Conservation (phyloP, 1,140 invertebrate species). For the Aphaenogaster floridana region DNA sequence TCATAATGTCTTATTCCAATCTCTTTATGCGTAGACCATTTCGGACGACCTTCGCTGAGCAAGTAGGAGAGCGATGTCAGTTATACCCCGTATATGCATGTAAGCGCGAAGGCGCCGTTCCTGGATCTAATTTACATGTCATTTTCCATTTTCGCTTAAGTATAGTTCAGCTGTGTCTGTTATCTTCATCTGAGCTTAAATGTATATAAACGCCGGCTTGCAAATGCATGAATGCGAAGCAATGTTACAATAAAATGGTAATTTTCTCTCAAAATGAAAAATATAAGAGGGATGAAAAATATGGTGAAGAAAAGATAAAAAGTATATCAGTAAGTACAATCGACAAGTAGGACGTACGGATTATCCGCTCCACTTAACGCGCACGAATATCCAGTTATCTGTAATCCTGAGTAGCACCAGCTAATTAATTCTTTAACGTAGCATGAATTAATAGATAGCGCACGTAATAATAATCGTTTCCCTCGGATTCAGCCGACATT, state of each 20-base stretch:
- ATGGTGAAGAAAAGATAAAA: neutral
- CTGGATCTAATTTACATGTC: slow-evolving; percentile 54
- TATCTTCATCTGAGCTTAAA: slow-evolving; percentile 36
- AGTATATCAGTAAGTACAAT: neutral
- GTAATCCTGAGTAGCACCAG: neutral
- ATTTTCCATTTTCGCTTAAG: slow-evolving; percentile 58
- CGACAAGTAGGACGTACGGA: neutral
- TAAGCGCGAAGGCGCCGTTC: slow-evolving; percentile 32
- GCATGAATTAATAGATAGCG: slow-evolving; percentile 29
- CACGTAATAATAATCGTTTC: slow-evolving; percentile 47
- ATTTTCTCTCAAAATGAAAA: slow-evolving; percentile 4
- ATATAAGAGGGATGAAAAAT: neutral
- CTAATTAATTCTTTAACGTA: slow-evolving; percentile 22
- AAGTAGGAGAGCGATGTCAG: slow-evolving; percentile 53
- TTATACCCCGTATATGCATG: slow-evolving; percentile 17
- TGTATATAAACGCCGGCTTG: neutral
- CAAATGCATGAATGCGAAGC: neutral
- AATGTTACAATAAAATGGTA: neutral
- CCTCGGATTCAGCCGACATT: slow-evolving; percentile 52
- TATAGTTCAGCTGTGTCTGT: neutral
- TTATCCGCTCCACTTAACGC: neutral
- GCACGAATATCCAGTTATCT: neutral
- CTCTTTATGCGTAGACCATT: slow-evolving; percentile 41
- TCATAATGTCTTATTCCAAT: slow-evolving; percentile 41
- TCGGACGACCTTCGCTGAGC: slow-evolving; percentile 46